phyloP scores from a whole-genome alignment of 2,113 vertebrate genomes.

The Uria aalge region DNA sequence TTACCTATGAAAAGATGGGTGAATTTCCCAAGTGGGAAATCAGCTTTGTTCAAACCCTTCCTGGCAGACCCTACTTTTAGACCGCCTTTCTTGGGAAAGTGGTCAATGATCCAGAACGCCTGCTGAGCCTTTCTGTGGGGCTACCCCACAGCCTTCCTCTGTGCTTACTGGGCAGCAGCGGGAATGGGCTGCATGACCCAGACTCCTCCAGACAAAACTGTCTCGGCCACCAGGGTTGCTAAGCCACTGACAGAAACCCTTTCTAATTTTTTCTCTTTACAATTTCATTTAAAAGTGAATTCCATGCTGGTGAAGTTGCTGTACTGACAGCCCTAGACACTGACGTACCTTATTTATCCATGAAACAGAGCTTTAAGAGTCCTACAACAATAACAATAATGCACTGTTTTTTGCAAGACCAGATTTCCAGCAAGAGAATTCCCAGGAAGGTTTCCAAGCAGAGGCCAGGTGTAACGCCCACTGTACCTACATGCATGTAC shows the following conservation, averaged over 20 bases:
- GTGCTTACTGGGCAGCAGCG: neutral
- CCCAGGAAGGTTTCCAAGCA: neutral
- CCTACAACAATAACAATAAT: neutral
- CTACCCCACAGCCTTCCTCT: neutral
- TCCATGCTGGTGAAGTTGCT: neutral
- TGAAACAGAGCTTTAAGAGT: neutral
- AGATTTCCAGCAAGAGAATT: neutral
- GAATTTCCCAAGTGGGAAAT: neutral
- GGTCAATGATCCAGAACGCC: neutral
- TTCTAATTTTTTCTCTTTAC: neutral
- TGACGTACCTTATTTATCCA: neutral
- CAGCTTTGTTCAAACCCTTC: neutral
- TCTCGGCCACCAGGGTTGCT: neutral
- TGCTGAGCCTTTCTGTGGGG: neutral
- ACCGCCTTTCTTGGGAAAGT: neutral
- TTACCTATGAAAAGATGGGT: neutral
- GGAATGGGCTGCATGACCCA: neutral
- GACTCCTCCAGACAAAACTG: neutral
- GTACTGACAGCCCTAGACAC: neutral
- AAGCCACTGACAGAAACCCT: neutral
- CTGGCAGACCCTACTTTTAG: neutral
- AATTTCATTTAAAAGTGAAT: neutral
- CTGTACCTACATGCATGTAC: accelerated
- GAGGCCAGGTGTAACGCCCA: neutral
- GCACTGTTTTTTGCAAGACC: neutral